These are phyloP conservation scores for Callospermophilus lateralis DNA, from an alignment of 2,113 vertebrate genomes.

Conservation along the genomic window DNA sequence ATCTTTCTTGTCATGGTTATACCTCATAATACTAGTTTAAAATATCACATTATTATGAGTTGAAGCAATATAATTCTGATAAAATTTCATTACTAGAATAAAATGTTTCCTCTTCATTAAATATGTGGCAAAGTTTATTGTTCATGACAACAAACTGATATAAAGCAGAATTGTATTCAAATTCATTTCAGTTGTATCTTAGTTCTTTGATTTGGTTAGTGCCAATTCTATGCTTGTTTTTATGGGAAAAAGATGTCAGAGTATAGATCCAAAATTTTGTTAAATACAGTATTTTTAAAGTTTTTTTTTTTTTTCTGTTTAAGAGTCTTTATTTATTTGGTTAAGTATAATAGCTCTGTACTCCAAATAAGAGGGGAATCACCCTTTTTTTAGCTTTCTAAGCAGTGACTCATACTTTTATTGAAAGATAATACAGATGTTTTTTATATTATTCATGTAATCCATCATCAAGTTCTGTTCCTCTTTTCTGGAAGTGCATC, in stretches of 20 bases:
- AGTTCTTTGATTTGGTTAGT: neutral
- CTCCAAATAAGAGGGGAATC: slow-evolving; percentile 2
- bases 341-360: slow-evolving; percentile 54
- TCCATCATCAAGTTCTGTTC: neutral
- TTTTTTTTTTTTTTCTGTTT: slow-evolving; percentile 50
- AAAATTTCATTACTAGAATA: slow-evolving; percentile 72
- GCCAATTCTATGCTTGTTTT: slow-evolving; percentile 1
- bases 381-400: neutral
- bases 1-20: slow-evolving; percentile 56
- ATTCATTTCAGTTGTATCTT: neutral
- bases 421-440: neutral
- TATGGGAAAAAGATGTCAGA: neutral
- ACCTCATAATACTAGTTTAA: slow-evolving; percentile 47
- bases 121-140: slow-evolving; percentile 72
- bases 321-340: slow-evolving; percentile 25
- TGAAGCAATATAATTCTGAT: slow-evolving; percentile 66
- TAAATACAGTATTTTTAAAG: slow-evolving; percentile 28
- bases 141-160: slow-evolving; percentile 69
- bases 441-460: neutral
- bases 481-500: slow-evolving; percentile 23
- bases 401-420: neutral
- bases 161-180: slow-evolving; percentile 42
- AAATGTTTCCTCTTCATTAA: slow-evolving; percentile 76
- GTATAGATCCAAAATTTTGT: slow-evolving; percentile 3
- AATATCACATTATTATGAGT: slow-evolving; percentile 61